Evolutionary conservation across 1,140 invertebrate species (phyloP).

Genomic region (Pseudobourletiella spinata): DNA sequence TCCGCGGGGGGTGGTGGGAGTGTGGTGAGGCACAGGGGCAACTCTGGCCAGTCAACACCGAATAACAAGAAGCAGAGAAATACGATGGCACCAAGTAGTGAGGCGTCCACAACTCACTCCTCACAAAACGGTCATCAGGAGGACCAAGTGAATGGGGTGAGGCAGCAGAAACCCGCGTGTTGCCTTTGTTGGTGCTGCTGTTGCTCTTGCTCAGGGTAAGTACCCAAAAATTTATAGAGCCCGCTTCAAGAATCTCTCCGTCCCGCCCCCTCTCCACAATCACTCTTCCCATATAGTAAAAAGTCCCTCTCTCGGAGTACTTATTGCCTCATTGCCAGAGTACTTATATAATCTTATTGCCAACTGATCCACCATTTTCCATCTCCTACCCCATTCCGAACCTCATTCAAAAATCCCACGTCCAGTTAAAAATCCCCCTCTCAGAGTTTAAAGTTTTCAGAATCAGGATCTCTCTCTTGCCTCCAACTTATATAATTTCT

Average conservation of each 20-base stretch:
- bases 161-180: slow-evolving; percentile 30
- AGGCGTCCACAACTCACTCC: slow-evolving; percentile 26
- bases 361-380: too few relatives aligned
- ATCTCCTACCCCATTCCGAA: too few relatives aligned
- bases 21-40: slow-evolving; percentile 10
- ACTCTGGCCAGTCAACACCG: neutral
- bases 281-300: too few relatives aligned
- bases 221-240: neutral
- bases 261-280: too few relatives aligned
- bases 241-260: neutral
- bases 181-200: slow-evolving; percentile 42
- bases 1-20: slow-evolving; percentile 3
- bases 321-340: too few relatives aligned
- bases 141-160: slow-evolving; percentile 32
- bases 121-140: slow-evolving; percentile 28
- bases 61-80: slow-evolving; percentile 5
- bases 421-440: too few relatives aligned
- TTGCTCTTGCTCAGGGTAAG: slow-evolving; percentile 39
- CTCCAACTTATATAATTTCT: too few relatives aligned
- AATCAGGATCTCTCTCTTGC: too few relatives aligned
- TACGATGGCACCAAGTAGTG: neutral
- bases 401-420: too few relatives aligned
- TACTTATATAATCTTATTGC: too few relatives aligned
- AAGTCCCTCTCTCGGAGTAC: too few relatives aligned
- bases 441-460: too few relatives aligned